Base-by-base conservation (phyloP, 92 coral and sea anemone species). In the Phenganax marumi region DNA sequence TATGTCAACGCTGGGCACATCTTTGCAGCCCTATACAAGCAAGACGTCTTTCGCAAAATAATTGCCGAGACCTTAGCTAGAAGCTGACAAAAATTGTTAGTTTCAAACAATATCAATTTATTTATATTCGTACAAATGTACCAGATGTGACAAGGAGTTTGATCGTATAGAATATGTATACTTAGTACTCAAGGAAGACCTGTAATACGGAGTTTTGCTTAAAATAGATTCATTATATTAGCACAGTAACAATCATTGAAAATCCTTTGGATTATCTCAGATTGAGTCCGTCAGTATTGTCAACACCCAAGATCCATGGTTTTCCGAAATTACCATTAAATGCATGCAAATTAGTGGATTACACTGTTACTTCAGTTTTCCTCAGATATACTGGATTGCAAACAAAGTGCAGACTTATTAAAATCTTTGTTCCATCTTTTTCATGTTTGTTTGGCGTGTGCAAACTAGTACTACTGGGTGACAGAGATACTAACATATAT, bases 1-100 rank as follows among this genome's bases (percentile, higher is more conserved):
- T 93, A 87, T 80, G 70, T 92, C 12, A 86, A 89, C 70, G 58
- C 86, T 79, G 99, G 99, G 2, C 99, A 96, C 60, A 85, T 96
- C 10, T 77, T 86, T 52, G 97, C 89, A 13, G 87, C 92, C 7
- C 55, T 96, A 33, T 85, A 86, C 33, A 90, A 91, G 13, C 87
- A 82, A 74, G 84, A 89, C 83, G 84, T 85, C 46, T 96, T 96
- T 70, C 86, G 99, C 73, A 88, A 75, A 71, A 91, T 83, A 55
- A 96, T 96, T 46, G 87, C 84, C 71, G 87, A 76, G 25, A 91
- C 88, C 48, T 26, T 91, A 54, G 88, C 87, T 61, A 89, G 82
- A 55, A 51, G 76, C 50, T 12, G 64, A 33, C 54, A 68, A n/a
- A 26, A 65, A 19, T 56, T 56, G 1, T 56, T 56, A 56, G 16